Evolutionary conservation across 2,888 invertebrate genomes (phyloP), one percentile per base, ranked within the genome.

Genomic region (Eumacrocentrus americanus): DNA sequence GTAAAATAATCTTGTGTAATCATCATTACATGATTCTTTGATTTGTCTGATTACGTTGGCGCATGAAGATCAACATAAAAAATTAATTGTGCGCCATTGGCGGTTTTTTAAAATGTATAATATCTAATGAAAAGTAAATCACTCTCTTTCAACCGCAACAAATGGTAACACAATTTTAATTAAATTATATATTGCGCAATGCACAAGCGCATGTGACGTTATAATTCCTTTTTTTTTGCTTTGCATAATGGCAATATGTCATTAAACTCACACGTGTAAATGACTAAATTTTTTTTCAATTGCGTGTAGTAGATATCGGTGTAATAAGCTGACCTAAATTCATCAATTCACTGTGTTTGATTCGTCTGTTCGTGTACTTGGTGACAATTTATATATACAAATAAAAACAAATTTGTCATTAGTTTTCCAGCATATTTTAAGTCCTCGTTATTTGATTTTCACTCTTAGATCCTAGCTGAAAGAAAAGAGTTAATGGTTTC

Each of bases 1-100:
- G 7, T 11, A 37, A 18, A 76, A 74, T 73, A 60, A 73, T 75
- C 72, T 71, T 44, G 51, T 59, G 56, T 50, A 35, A 35, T 22
- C 14, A 57, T 62, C 57, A 60, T 57, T 52, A 59, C 57, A 40
- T 47, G 55, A 40, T 47, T 58, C 44, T n/a, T 58, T n/a, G 34
- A 51, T 65, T n/a, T n/a, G n/a, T n/a, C n/a, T n/a, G n/a, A n/a
- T n/a, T n/a, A n/a, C n/a, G n/a, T n/a, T n/a, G n/a, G n/a, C n/a
- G n/a, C n/a, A n/a, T n/a, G n/a, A n/a, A n/a, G n/a, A n/a, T n/a
- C n/a, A n/a, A n/a, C n/a, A n/a, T n/a, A n/a, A n/a, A n/a, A n/a
- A n/a, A n/a, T n/a, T n/a, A n/a, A n/a, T n/a, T n/a, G n/a, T n/a
- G n/a, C n/a, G n/a, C n/a, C n/a, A n/a, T n/a, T n/a, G n/a, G n/a